phyloP scores from a whole-genome alignment of 1,140 invertebrate species.

The Oncopodura yosiiana region DNA sequence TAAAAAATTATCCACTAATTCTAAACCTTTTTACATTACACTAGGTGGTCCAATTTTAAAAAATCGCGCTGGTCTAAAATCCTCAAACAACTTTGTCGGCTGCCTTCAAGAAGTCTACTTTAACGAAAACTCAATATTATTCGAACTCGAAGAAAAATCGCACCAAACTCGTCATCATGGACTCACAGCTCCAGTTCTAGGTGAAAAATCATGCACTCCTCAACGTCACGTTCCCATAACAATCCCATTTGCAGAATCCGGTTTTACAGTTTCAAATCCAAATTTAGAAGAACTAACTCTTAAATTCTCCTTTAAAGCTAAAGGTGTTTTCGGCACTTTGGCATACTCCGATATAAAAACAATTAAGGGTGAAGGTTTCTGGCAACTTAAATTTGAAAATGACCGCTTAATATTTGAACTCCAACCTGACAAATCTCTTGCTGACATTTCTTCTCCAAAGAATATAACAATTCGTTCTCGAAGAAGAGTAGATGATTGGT shows the following conservation, averaged over 20 bases:
- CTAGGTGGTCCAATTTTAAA: slow-evolving; percentile 59
- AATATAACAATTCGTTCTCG: slow-evolving; percentile 57
- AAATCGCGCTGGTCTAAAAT: slow-evolving; percentile 48
- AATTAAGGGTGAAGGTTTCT: slow-evolving; percentile 61
- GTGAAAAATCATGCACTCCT: slow-evolving; percentile 12
- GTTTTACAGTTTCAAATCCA: slow-evolving; percentile 67
- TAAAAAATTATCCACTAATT: too few relatives aligned
- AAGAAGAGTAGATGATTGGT: slow-evolving; percentile 51
- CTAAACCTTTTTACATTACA: too few relatives aligned
- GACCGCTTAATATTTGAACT: slow-evolving; percentile 73
- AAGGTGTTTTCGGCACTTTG: slow-evolving; percentile 67
- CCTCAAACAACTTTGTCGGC: slow-evolving; percentile 57
- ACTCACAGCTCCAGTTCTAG: slow-evolving; percentile 20
- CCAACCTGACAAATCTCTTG: slow-evolving; percentile 60
- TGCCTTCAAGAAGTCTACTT: slow-evolving; percentile 85
- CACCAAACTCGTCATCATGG: slow-evolving; percentile 49
- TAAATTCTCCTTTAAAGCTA: slow-evolving; percentile 80
- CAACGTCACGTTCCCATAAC: slow-evolving; percentile 77
- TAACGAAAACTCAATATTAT: slow-evolving; percentile 81
- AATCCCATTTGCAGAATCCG: slow-evolving; percentile 77
- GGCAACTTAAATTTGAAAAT: slow-evolving; percentile 66
- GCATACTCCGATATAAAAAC: slow-evolving; percentile 68
- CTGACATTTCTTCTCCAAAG: slow-evolving; percentile 50
- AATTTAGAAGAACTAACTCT: slow-evolving; percentile 58
- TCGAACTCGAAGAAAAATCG: slow-evolving; percentile 68